Conservation (phyloP, 2,888 invertebrate species). For the Cryptocephalus moraei region DNA sequence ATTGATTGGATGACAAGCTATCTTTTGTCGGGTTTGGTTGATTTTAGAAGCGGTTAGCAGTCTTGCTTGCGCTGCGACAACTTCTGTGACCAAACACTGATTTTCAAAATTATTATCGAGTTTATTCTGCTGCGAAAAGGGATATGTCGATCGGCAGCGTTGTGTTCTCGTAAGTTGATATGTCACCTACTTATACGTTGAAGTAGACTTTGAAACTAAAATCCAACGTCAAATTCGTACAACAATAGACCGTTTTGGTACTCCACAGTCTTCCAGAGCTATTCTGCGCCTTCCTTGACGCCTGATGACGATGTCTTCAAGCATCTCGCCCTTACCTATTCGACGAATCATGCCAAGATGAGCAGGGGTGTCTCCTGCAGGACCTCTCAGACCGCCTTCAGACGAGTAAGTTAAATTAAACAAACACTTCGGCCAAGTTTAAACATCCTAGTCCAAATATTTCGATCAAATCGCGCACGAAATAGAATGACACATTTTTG, state of each 20-base stretch:
- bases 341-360: slow-evolving; percentile 84
- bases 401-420: too few relatives aligned
- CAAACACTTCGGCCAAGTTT: too few relatives aligned
- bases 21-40: too few relatives aligned
- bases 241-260: too few relatives aligned
- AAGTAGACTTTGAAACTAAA: too few relatives aligned
- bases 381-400: slow-evolving; percentile 63
- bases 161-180: slow-evolving; percentile 57
- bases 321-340: slow-evolving; percentile 74
- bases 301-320: slow-evolving; percentile 91
- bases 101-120: slow-evolving; percentile 20
- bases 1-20: too few relatives aligned
- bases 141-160: slow-evolving; percentile 64
- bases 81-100: too few relatives aligned
- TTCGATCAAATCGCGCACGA: too few relatives aligned
- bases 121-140: slow-evolving; percentile 42
- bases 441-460: too few relatives aligned
- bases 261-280: slow-evolving; percentile 62
- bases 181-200: not conserved
- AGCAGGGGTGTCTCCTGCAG: slow-evolving; percentile 75
- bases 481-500: too few relatives aligned
- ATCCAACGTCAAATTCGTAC: too few relatives aligned
- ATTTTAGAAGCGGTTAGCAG: too few relatives aligned
- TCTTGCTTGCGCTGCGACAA: not conserved
- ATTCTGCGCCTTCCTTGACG: slow-evolving; percentile 71